These are phyloP conservation scores for Caenorhabditis japonica DNA, from an alignment of 2,888 invertebrate species.

Conservation along the genomic window DNA sequence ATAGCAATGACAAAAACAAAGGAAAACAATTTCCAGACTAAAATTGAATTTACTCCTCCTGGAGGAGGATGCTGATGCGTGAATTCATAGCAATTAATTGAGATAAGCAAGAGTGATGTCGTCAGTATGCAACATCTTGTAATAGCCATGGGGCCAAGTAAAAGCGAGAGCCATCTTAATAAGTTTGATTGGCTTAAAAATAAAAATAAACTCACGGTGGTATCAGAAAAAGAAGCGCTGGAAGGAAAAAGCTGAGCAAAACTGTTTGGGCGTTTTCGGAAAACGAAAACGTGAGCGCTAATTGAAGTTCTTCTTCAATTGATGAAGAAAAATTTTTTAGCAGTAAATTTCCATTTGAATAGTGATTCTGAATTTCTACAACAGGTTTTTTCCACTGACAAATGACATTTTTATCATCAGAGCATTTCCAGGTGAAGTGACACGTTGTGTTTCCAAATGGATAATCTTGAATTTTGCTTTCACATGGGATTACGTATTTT, in stretches of 20 bases:
- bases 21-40: constrained; percentile 64
- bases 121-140: constrained; percentile 64
- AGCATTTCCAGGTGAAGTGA: no score
- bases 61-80: constrained; percentile 5
- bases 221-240: constrained; percentile 50
- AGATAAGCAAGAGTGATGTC: constrained; percentile 57
- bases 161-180: constrained; percentile 65
- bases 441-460: background rate
- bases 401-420: no score
- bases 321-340: background rate
- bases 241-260: constrained; percentile 17
- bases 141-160: constrained; percentile 71
- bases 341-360: no score
- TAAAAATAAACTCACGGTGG: constrained; percentile 51
- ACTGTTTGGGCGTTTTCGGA: constrained; percentile 8
- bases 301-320: background rate
- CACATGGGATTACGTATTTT: constrained; percentile 2
- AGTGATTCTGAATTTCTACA: no score
- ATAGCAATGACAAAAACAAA: constrained; percentile 59
- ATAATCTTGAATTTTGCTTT: background rate
- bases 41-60: constrained; percentile 11
- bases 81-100: constrained; percentile 50
- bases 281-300: constrained; percentile 2
- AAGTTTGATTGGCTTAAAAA: no score
- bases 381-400: no score